Percentiles rank a stretch among this genome's conserved stretches.
Evolutionary conservation across 2,797 vertebrate genomes (phyloP).

Genomic region (Gallinago stenura): DNA sequence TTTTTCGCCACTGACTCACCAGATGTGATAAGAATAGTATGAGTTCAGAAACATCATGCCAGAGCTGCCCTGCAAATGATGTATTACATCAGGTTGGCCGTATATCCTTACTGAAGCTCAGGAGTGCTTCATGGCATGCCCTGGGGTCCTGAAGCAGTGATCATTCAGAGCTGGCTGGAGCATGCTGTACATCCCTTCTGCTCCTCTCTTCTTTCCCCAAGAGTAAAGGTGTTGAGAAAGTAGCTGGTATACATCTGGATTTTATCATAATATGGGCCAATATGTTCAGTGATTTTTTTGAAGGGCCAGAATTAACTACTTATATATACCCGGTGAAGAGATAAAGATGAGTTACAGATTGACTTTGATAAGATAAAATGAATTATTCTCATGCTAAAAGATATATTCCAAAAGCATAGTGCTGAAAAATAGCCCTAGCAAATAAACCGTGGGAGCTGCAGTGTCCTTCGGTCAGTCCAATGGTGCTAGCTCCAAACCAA

Average conservation of each 20-base stretch:
- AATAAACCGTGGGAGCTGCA: neutral
- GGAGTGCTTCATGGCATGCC: neutral
- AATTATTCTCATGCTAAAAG: neutral
- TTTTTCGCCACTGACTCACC: neutral
- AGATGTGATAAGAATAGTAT: neutral
- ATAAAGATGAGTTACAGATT: slow-evolving; percentile 2
- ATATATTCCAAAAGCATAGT: neutral
- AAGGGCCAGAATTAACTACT: neutral
- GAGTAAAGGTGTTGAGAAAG: neutral
- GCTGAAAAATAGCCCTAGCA: neutral
- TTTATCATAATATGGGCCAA: neutral
- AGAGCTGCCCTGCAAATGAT: neutral
- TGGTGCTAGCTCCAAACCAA: neutral
- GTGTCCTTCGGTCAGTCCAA: neutral
- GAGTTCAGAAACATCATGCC: neutral
- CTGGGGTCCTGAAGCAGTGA: neutral
- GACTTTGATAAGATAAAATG: neutral
- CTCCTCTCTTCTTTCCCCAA: neutral
- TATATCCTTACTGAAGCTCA: neutral
- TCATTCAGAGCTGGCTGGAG: neutral
- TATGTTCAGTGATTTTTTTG: neutral
- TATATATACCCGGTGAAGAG: neutral
- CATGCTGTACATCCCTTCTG: neutral
- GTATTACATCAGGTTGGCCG: neutral
- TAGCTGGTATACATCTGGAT: neutral